phyloP scores from a whole-genome alignment of 2,797 vertebrate species.

The Ara ararauna region DNA sequence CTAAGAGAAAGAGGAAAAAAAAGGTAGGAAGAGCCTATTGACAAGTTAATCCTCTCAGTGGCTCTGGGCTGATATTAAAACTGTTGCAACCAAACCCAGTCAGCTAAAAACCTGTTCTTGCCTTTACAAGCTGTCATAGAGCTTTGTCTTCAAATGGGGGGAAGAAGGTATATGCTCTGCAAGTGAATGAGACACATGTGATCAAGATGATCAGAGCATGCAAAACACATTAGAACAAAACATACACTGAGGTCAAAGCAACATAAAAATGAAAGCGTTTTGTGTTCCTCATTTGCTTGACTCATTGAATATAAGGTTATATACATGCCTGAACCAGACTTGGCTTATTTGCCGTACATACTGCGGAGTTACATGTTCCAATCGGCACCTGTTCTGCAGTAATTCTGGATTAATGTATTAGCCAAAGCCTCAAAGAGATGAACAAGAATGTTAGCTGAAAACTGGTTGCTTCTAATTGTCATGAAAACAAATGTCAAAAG shows the following conservation, averaged over 20 bases:
- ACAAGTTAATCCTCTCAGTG: conserved; percentile 22
- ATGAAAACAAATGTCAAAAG: conserved; percentile 69
- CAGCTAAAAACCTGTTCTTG: conserved; percentile 27
- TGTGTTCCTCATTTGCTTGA: background rate
- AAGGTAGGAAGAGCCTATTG: background rate
- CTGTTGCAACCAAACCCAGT: conserved; percentile 12
- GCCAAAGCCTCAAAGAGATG: conserved; percentile 11
- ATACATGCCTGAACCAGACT: conserved; percentile 35
- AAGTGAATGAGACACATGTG: conserved; percentile 42
- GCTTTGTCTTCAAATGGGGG: background rate
- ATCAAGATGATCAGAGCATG: conserved; percentile 40
- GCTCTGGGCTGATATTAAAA: conserved; percentile 14
- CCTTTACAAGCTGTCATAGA: conserved; percentile 2
- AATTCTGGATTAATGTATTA: background rate
- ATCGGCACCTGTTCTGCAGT: conserved; percentile 54
- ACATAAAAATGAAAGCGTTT: conserved; percentile 53
- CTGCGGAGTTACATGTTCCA: background rate
- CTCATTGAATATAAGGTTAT: background rate
- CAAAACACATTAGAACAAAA: conserved; percentile 43
- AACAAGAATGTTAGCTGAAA: conserved; percentile 60
- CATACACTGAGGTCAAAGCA: conserved; percentile 40
- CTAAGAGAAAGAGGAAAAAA: background rate
- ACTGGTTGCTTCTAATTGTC: conserved; percentile 72
- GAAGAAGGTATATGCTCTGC: background rate
- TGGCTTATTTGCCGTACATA: background rate